Base-by-base conservation (phyloP, 2,797 vertebrate genomes). In the Trachops cirrhosus region DNA sequence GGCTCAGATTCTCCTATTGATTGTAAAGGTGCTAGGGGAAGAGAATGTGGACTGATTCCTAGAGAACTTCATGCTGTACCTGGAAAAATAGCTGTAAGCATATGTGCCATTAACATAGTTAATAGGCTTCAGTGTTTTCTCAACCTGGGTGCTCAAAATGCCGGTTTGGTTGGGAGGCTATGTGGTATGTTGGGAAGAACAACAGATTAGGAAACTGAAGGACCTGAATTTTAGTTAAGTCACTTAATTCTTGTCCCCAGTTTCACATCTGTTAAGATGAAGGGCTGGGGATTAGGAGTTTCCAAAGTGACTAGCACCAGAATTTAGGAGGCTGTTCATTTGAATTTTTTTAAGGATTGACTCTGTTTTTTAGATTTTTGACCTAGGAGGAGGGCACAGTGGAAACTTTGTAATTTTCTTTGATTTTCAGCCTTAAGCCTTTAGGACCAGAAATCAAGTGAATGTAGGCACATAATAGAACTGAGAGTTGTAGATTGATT, bases 331-430 rank as follows among this genome's bases (percentile, higher is more conserved):
- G 34, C 46, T 87, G 44, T 93, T 85, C n/a, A 75, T 92, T 95
- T 95, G 80, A 86, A 82, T 83, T 83, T 94, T 92, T 86, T 92
- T 89, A 77, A 75, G 62, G 62, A 52, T 86, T 93, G 77, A 84
- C 39, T 90, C n/a, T 57, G 0, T 89, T 95, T 24, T 73, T 96
- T 67, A 54, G 44, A 62, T 96, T 94, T 96, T 96, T 96, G 64
- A 90, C 54, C 64, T 57, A 74, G 46, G 88, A 93, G 41, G 41
- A 94, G 26, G 68, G 48, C 26, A 94, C 37, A 82, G 4, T 89
- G 87, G 71, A 89, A 86, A 86, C 46, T 95, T 89, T 86, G 41
- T 92, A 93, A 92, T 95, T 95, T 89, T 97, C 52, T 54, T 54
- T 54, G 21, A 24, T 54, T 54, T 59, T 62, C 80, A 88, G 57